Evolutionary conservation across 1,140 invertebrate genomes (phyloP).

Genomic region (Chelonus insularis): DNA sequence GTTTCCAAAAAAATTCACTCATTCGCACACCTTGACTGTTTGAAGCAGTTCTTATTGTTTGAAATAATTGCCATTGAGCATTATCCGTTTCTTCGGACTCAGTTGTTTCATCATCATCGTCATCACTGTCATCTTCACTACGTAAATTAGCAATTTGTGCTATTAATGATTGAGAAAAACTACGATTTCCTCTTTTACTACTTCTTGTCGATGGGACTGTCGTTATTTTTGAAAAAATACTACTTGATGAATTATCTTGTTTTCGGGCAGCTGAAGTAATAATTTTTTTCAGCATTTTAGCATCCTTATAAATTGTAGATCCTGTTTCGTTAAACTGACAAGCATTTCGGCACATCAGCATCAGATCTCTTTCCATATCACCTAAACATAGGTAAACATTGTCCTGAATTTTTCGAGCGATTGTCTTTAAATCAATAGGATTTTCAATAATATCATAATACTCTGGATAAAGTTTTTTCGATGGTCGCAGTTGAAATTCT

Average conservation of each 20-base stretch:
- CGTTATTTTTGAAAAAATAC: conserved; percentile 42
- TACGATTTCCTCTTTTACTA: conserved; percentile 60
- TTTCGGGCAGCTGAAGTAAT: conserved; percentile 59
- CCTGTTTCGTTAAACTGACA: conserved; percentile 96
- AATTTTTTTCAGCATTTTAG: conserved; percentile 84
- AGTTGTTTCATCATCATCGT: conserved; percentile 67
- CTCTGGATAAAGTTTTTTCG: conserved; percentile 91
- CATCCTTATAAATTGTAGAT: conserved; percentile 95
- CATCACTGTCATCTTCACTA: conserved; percentile 66
- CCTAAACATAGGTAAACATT: conserved; percentile 74
- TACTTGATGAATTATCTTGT: conserved; percentile 45
- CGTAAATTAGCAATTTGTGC: conserved; percentile 57
- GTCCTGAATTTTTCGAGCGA: conserved; percentile 89
- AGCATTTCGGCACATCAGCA: conserved; percentile 93
- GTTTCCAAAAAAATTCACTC: conserved; percentile 88
- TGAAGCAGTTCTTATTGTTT: conserved; percentile 74
- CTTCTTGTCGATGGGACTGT: conserved; percentile 58
- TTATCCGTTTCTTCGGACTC: conserved; percentile 70
- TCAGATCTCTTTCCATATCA: conserved; percentile 89
- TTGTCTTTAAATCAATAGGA: conserved; percentile 93
- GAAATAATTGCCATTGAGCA: conserved; percentile 80
- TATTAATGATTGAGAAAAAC: conserved; percentile 56
- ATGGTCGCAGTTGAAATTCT: conserved; percentile 88
- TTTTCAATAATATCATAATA: conserved; percentile 96
- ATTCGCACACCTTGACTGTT: conserved; percentile 71